phyloP scores from a whole-genome alignment of 2,797 vertebrate species.

The Acanthurus tractus region DNA sequence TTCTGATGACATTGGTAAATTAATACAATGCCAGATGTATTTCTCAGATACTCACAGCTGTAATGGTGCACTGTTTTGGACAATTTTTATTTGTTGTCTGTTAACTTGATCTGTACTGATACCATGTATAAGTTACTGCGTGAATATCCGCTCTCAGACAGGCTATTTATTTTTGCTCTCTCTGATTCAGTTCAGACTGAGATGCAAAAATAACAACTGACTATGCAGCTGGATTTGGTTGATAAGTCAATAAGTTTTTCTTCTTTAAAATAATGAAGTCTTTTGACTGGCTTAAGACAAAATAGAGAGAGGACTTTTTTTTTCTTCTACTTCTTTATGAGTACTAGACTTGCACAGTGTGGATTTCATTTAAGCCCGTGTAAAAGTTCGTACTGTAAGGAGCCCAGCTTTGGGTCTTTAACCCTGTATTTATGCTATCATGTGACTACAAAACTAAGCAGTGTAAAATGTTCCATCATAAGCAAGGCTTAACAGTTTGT shows the following conservation, averaged over 20 bases:
- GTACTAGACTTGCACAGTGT: constrained; percentile 11
- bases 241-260: constrained; percentile 12
- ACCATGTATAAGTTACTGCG: not conserved
- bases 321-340: constrained; percentile 1
- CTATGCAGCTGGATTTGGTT: constrained; percentile 1
- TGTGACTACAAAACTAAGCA: constrained; percentile 3
- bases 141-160: constrained; percentile 13
- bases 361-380: constrained; percentile 38
- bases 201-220: constrained; percentile 7
- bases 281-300: not conserved
- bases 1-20: not conserved
- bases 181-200: not conserved
- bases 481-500: not conserved
- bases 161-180: not conserved
- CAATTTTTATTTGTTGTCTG: not conserved
- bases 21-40: constrained; percentile 10
- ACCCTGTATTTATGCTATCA: constrained; percentile 4
- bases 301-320: not conserved
- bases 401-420: constrained; percentile 36
- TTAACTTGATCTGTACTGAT: not conserved
- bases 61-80: not conserved
- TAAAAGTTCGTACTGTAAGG: constrained; percentile 16
- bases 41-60: not conserved
- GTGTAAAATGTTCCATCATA: not conserved
- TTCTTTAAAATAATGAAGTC: not conserved